Conservation (phyloP, 2,113 vertebrate genomes). For the Ophiodon elongatus region DNA sequence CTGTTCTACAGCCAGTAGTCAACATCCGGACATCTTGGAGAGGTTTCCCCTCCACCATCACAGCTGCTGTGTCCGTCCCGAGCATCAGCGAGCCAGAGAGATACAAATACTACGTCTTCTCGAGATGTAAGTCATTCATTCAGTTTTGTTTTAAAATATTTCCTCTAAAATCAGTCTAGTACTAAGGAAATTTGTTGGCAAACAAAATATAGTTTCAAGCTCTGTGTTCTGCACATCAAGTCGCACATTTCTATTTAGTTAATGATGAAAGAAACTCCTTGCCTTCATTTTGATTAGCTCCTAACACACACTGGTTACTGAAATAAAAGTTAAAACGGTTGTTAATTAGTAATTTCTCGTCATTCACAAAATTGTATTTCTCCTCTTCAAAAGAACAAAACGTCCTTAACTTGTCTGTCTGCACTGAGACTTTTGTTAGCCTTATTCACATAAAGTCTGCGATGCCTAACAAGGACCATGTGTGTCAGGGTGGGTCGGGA, state of each 20-base stretch:
- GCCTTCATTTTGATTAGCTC: neutral
- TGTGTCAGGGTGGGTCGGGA: conserved; percentile 24
- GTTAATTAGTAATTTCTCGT: neutral
- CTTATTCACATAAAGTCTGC: conserved; percentile 26
- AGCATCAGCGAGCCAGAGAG: conserved; percentile 84
- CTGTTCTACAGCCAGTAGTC: conserved; percentile 81
- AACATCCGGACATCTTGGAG: conserved; percentile 85
- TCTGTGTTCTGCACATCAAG: neutral
- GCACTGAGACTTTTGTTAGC: neutral
- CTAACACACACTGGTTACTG: neutral
- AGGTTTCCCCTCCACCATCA: conserved; percentile 89
- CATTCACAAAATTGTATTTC: neutral
- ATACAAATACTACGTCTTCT: conserved; percentile 91
- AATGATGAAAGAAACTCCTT: neutral
- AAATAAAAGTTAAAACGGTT: neutral
- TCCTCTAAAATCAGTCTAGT: neutral
- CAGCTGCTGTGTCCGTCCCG: conserved; percentile 90
- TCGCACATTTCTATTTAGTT: neutral
- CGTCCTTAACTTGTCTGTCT: neutral
- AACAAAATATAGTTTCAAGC: neutral
- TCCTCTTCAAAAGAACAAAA: conserved; percentile 11
- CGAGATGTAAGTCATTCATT: conserved; percentile 86
- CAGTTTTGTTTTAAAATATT: neutral
- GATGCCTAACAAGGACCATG: conserved; percentile 23
- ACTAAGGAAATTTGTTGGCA: neutral